These are phyloP conservation scores for Meles meles DNA, from an alignment of 2,113 vertebrate species.

Conservation along the genomic window DNA sequence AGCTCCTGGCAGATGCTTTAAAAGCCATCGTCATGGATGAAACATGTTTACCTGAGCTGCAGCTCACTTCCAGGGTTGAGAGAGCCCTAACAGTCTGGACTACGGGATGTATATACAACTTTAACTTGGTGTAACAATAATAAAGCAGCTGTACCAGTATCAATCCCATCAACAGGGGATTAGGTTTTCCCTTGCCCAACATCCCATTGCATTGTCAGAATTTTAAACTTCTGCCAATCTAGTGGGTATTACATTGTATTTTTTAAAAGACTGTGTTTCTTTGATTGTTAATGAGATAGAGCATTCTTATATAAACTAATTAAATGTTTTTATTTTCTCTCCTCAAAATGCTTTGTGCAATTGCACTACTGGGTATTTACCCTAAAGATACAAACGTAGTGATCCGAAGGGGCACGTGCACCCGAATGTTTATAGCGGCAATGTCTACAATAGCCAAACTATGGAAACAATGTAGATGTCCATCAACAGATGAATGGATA, in stretches of 20 bases:
- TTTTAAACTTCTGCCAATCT: background rate
- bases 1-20: background rate
- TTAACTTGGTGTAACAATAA: background rate
- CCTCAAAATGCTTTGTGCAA: background rate
- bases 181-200: background rate
- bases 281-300: background rate
- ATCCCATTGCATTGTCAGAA: background rate
- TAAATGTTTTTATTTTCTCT: background rate
- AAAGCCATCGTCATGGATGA: background rate
- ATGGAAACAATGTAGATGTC: too few relatives aligned
- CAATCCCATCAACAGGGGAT: background rate
- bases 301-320: background rate
- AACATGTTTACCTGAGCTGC: background rate
- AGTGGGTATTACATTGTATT: background rate
- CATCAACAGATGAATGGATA: too few relatives aligned
- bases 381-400: too few relatives aligned
- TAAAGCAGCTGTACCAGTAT: background rate
- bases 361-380: too few relatives aligned
- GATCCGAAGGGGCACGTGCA: too few relatives aligned
- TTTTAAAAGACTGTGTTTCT: background rate
- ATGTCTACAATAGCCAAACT: too few relatives aligned
- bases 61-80: background rate
- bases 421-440: too few relatives aligned
- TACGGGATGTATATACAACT: rapidly evolving
- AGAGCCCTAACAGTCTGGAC: background rate